These are phyloP conservation scores for Epinephelus moara DNA, from an alignment of 2,113 vertebrate genomes.

Conservation along the genomic window DNA sequence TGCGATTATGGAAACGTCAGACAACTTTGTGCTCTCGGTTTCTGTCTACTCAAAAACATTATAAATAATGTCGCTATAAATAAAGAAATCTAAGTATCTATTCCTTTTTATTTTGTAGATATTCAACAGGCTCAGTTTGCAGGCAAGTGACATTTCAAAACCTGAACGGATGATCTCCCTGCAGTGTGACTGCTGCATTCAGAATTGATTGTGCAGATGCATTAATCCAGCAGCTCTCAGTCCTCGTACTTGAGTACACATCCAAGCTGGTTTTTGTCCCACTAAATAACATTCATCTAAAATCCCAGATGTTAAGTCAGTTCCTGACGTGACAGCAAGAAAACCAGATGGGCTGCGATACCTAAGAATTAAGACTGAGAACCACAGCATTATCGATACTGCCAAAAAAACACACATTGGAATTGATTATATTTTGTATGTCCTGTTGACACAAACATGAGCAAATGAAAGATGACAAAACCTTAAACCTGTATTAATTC, in stretches of 20 bases:
- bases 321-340: not conserved
- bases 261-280: not conserved
- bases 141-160: slow-evolving; percentile 11
- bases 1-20: slow-evolving; percentile 20
- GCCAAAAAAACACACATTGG: not conserved
- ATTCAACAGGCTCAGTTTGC: slow-evolving; percentile 6
- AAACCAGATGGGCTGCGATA: not conserved
- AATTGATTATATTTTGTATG: not conserved
- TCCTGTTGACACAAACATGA: not conserved
- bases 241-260: not conserved
- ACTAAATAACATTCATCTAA: not conserved
- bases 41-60: not conserved
- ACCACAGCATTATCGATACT: not conserved
- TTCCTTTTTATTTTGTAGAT: not conserved
- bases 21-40: not conserved
- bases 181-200: slow-evolving; percentile 18
- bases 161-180: not conserved
- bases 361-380: not conserved
- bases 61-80: not conserved
- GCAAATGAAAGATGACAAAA: not conserved
- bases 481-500: not conserved
- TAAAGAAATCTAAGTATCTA: not conserved
- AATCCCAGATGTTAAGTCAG: slow-evolving; percentile 4
- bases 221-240: slow-evolving; percentile 42
- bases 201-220: slow-evolving; percentile 35